Evolutionary conservation across 1,140 invertebrate species (phyloP), one percentile per base, ranked within the genome.

Genomic region (Maconellicoccus hirsutus): DNA sequence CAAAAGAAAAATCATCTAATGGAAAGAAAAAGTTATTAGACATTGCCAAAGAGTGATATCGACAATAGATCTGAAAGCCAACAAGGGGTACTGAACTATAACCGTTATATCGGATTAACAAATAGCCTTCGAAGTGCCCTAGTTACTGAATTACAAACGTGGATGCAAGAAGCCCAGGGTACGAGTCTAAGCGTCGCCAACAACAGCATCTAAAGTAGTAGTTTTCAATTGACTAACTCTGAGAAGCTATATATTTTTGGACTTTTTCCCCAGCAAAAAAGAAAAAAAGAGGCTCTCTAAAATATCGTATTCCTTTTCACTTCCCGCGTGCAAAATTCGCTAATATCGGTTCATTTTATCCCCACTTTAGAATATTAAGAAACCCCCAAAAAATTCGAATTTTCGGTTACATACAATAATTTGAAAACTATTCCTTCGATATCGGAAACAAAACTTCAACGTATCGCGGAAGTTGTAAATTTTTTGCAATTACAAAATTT

Each of bases 341-440:
- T 38, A 38, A 38, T 38, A 38, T 38, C 33, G 33, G n/a, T n/a
- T n/a, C n/a, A n/a, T n/a, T n/a, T n/a, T n/a, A n/a, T n/a, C n/a
- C n/a, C n/a, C n/a, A n/a, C n/a, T n/a, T n/a, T n/a, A n/a, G n/a
- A n/a, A n/a, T n/a, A n/a, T n/a, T n/a, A n/a, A n/a, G n/a, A n/a
- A n/a, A n/a, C n/a, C n/a, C n/a, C n/a, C n/a, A n/a, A 52, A 52
- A 52, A 52, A 52, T 52, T 52, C n/a, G n/a, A 52, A 52, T 52
- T 52, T 52, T 19, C 42, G 3, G n/a, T 16, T 52, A 52, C 10
- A 52, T 16, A 7, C 42, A 16, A 16, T 52, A 52, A 16, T 52
- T 52, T 52, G n/a, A 2, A 38, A 16, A 52, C 42, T 14, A 52
- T 19, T 52, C 2, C 12, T 19, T 16, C 16, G 16, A 52, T 8